phyloP scores from a whole-genome alignment of 2,113 vertebrate species.

The Lagenorhynchus albirostris region DNA sequence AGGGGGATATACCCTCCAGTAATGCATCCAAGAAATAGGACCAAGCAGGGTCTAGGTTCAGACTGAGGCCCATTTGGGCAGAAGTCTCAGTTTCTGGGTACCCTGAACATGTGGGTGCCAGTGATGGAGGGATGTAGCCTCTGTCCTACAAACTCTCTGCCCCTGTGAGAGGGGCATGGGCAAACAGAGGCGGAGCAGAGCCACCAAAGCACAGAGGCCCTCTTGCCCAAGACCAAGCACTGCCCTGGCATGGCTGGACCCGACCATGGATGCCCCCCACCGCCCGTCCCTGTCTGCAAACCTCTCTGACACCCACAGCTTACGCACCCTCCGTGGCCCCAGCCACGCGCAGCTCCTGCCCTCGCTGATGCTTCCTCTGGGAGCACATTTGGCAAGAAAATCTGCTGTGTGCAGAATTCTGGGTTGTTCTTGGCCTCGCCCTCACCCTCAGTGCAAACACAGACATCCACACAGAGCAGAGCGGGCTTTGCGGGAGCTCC shows the following conservation, averaged over 20 bases:
- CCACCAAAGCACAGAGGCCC: background rate
- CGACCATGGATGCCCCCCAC: accelerated
- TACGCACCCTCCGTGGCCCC: background rate
- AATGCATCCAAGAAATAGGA: background rate
- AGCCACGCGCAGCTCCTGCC: background rate
- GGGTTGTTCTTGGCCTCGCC: constrained; percentile 51
- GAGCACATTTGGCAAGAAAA: constrained; percentile 31
- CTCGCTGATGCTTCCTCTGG: background rate
- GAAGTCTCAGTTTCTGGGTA: background rate
- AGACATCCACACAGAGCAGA: background rate
- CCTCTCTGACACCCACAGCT: background rate
- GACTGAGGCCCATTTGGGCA: background rate
- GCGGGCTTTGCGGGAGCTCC: background rate
- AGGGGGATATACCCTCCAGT: background rate
- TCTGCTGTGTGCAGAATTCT: constrained; percentile 41
- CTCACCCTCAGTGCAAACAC: background rate
- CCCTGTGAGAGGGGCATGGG: background rate
- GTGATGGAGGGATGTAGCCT: accelerated
- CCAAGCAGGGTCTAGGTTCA: background rate
- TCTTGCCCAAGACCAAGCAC: background rate
- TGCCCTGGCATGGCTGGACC: accelerated
- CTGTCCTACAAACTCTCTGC: background rate
- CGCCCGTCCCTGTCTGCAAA: background rate
- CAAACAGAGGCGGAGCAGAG: background rate
- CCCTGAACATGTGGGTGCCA: too few relatives aligned